phyloP scores from a whole-genome alignment of 1,140 invertebrate species.

The Hylyphantes graminicola region DNA sequence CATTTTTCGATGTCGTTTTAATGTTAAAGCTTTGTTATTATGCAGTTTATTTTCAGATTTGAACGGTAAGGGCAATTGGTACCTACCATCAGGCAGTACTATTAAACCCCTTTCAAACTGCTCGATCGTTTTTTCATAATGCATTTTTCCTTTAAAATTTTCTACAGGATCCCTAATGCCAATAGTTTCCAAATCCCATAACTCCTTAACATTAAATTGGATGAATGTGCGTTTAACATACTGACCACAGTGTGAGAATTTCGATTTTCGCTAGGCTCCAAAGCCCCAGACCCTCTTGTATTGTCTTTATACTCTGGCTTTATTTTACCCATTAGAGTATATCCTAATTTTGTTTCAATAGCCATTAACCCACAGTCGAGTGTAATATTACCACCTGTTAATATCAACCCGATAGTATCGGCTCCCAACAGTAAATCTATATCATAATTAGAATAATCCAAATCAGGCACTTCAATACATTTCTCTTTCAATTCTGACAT shows the following conservation, averaged over 20 bases:
- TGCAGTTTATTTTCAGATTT: not conserved
- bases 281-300: not conserved
- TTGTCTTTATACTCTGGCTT: not conserved
- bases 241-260: too few species aligned
- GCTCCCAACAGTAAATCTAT: not conserved
- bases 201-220: not conserved
- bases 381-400: not conserved
- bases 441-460: not conserved
- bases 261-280: not conserved
- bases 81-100: not conserved
- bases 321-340: not conserved
- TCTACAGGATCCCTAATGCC: not conserved
- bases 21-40: not conserved
- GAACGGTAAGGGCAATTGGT: not conserved
- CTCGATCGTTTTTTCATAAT: not conserved
- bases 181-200: not conserved
- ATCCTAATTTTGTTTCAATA: not conserved
- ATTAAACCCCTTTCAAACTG: not conserved
- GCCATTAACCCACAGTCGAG: not conserved
- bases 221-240: not conserved
- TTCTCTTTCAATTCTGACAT: not conserved
- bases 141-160: not conserved
- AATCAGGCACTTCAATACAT: not conserved
- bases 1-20: not conserved
- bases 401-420: not conserved